Evolutionary conservation across 2,888 invertebrate genomes (phyloP).

Genomic region (Galeruca laticollis): DNA sequence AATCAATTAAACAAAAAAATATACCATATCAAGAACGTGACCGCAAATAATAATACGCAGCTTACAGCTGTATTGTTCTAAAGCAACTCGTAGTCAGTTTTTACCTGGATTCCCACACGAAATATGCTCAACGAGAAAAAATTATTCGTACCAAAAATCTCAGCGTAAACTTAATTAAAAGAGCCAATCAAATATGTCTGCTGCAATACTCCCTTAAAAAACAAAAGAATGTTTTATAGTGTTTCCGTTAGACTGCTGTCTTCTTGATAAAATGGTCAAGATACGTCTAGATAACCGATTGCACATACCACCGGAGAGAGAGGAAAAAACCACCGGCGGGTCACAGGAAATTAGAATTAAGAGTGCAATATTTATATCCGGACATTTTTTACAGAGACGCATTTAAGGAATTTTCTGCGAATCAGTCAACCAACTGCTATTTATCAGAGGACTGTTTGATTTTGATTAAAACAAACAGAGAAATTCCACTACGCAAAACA

Average conservation of each 20-base stretch:
- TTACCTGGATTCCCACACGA: neutral
- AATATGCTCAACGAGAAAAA: neutral
- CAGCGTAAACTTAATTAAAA: conserved; percentile 22
- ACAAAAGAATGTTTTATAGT: conserved; percentile 15
- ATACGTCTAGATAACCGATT: conserved; percentile 33
- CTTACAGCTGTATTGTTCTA: neutral
- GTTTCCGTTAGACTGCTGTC: conserved; percentile 35
- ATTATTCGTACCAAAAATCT: conserved; percentile 18
- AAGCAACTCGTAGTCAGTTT: neutral
- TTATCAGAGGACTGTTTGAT: no score
- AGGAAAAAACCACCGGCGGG: conserved; percentile 29
- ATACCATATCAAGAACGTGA: no score
- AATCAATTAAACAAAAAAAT: no score
- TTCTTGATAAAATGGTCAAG: conserved; percentile 30
- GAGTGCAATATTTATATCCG: conserved; percentile 31
- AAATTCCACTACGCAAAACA: no score
- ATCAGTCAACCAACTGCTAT: no score
- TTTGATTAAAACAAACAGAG: no score
- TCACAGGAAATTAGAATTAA: conserved; percentile 38
- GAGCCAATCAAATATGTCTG: conserved; percentile 3
- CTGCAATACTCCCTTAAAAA: conserved; percentile 20
- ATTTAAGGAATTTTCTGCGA: neutral
- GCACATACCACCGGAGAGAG: conserved; percentile 28
- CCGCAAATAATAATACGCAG: no score
- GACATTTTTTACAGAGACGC: conserved; percentile 14